Evolutionary conservation across 2,888 invertebrate species (phyloP).

Genomic region (Limulus polyphemus): DNA sequence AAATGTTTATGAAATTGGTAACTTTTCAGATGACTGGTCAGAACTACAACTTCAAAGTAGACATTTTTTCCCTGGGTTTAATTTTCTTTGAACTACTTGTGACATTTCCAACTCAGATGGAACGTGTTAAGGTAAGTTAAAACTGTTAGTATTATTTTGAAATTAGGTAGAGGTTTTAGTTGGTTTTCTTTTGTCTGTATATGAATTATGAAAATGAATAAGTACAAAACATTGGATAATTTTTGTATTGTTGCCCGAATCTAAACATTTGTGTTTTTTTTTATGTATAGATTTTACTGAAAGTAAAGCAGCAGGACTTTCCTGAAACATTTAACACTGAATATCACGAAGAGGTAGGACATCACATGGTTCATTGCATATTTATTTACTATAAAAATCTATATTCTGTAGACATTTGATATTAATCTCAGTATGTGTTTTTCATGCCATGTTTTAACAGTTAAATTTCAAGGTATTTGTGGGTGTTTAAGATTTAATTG

Average conservation of each 20-base stretch:
- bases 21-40: slow-evolving; percentile 30
- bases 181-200: no score
- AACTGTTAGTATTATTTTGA: no score
- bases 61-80: slow-evolving; percentile 85
- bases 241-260: slow-evolving; percentile 34
- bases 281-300: slow-evolving; percentile 32
- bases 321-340: slow-evolving; percentile 52
- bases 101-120: slow-evolving; percentile 82
- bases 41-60: slow-evolving; percentile 44
- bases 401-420: neutral
- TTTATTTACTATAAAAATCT: neutral
- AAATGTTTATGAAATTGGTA: slow-evolving; percentile 2
- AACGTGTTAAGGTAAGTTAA: slow-evolving; percentile 51
- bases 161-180: no score
- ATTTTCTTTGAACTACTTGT: slow-evolving; percentile 85
- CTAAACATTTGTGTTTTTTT: neutral
- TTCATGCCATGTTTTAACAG: neutral
- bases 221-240: no score
- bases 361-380: neutral
- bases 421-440: neutral
- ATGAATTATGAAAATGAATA: no score
- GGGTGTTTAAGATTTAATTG: neutral
- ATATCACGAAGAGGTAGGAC: slow-evolving; percentile 55
- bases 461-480: neutral
- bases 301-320: slow-evolving; percentile 53